Evolutionary conservation across 2,888 invertebrate species (phyloP).

Genomic region (Hyalella azteca): DNA sequence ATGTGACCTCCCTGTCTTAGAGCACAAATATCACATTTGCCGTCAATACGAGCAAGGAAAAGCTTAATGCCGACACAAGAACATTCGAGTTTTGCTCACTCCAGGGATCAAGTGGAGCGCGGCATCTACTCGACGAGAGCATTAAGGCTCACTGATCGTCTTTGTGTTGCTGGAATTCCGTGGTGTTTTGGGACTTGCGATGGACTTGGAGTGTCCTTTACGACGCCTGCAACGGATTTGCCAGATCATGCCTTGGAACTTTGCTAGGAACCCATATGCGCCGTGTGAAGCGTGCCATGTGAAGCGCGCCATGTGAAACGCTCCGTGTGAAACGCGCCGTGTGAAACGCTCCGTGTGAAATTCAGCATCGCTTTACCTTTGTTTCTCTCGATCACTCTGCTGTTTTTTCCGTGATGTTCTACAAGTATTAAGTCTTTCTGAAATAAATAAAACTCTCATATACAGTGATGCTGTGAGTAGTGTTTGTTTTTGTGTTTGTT

Average conservation of each 20-base stretch:
- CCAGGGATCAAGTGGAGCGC: no score
- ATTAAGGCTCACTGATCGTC: not conserved
- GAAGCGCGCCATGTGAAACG: not conserved
- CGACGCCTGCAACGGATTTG: slow-evolving; percentile 10
- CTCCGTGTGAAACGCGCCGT: not conserved
- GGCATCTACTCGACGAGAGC: no score
- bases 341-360: not conserved
- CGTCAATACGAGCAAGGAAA: no score
- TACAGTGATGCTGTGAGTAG: no score
- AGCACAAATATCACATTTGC: no score
- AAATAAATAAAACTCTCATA: no score
- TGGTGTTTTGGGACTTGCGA: not conserved
- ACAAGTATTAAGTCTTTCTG: no score
- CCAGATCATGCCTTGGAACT: slow-evolving; percentile 15
- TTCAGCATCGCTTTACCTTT: not conserved
- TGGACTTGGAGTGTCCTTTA: slow-evolving; percentile 15
- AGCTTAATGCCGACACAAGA: no score
- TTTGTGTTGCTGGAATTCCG: not conserved
- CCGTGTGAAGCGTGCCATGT: not conserved
- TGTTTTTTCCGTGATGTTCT: no score
- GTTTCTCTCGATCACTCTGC: not conserved
- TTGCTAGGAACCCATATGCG: not conserved
- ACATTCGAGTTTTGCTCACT: no score
- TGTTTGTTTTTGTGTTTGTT: no score
- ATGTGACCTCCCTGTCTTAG: no score